Percentiles rank a stretch among this genome's conserved stretches.
phyloP scores from a whole-genome alignment of 2,113 vertebrate genomes.

The Salvelinus namaycush region DNA sequence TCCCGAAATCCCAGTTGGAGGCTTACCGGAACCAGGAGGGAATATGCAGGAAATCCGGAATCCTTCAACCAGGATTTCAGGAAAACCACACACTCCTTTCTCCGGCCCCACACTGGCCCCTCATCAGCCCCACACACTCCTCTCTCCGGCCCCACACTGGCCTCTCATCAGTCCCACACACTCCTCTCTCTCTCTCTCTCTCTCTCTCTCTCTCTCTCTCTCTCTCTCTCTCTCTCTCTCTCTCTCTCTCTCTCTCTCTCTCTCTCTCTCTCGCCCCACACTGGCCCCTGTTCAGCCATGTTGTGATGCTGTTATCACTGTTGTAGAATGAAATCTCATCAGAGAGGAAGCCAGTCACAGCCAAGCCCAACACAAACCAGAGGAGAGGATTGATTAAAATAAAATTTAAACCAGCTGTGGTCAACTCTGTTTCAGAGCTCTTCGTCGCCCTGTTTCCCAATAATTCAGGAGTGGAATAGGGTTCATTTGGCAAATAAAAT shows the following conservation, averaged over 20 bases:
- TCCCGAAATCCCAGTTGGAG: too few species aligned
- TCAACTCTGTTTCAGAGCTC: slow-evolving; percentile 24
- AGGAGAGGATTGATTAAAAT: slow-evolving; percentile 27
- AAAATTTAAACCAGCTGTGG: slow-evolving; percentile 24
- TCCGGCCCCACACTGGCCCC: not conserved
- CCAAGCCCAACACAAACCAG: slow-evolving; percentile 25
- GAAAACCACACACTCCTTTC: not conserved
- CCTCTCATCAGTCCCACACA: too few species aligned
- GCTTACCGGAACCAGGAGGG: too few species aligned
- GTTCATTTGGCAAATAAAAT: slow-evolving; percentile 30
- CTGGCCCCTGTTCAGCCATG: not conserved
- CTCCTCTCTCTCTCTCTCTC: not conserved
- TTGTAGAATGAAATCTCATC: not conserved
- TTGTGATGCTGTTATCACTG: slow-evolving; percentile 15
- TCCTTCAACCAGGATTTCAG: not conserved
- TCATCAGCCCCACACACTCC: not conserved
- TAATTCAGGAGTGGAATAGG: slow-evolving; percentile 26
- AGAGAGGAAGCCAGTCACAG: slow-evolving; percentile 24
- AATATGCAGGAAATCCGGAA: too few species aligned
- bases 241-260: not conserved
- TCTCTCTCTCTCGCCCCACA: too few species aligned
- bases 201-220: not conserved
- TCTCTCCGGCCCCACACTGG: not conserved
- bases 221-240: not conserved
- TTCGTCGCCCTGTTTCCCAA: slow-evolving; percentile 23